Base-by-base conservation (phyloP, 64 coral and sea anemone species). In the Orbicella faveolata region DNA sequence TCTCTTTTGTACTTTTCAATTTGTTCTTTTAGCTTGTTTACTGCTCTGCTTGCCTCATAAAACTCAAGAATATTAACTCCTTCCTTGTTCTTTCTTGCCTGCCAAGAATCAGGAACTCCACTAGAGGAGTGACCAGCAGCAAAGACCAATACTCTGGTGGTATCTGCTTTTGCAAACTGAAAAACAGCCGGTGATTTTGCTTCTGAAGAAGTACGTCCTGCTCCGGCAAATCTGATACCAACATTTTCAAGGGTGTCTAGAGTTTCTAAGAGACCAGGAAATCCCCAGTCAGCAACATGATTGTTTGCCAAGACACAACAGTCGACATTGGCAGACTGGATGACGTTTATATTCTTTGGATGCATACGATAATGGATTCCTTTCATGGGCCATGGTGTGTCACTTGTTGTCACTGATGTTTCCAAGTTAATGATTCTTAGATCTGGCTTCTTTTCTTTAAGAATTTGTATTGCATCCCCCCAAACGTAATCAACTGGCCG, bases 361-460 rank as follows among this genome's bases (percentile, higher is more conserved):
- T 96, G 92, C 95, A 96, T 94, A 34, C 95, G 88, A 36, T 96
- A 96, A 65, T 96, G 84, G 52, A 96, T 96, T 63, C 95, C 95
- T 70, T 96, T 92, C 80, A 84, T 93, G 34, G 92, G 95, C 95
- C 92, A 96, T 9, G 92, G 95, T 21, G 85, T 85, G 48, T 74
- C 81, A 78, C 89, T 91, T 36, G 86, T 73, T 53, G 95, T 96
- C 61, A 96, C 75, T 52, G 95, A 93, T 20, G 95, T 96, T 86
- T 96, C 95, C 15, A 96, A 86, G 70, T 96, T 96, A n/a, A 96
- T 96, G 21, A 96, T 94, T 41, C 92, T 89, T 6, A 96, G 52
- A 88, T 96, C 92, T 62, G 95, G 95, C 8, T 84, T 90, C 34
- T 91, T 87, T 36, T 90, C 73, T 11, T 96, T 79, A 72, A 96